Conservation (phyloP, 1,140 invertebrate species). For the Plectrocnemia conspersa region DNA sequence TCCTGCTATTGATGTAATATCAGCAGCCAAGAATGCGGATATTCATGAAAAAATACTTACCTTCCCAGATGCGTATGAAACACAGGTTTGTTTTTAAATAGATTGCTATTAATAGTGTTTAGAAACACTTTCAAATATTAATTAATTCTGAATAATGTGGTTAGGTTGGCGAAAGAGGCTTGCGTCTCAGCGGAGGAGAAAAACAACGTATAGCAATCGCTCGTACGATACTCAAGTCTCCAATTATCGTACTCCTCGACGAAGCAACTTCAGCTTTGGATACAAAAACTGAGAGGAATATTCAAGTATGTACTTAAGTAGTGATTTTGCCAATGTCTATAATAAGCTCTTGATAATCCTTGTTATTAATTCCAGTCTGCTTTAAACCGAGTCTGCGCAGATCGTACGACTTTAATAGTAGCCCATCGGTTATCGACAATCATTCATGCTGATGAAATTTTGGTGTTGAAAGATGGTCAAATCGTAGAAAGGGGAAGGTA, state of each 20-base stretch:
- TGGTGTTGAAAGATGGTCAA: constrained; percentile 83
- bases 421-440: constrained; percentile 91
- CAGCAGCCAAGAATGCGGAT: constrained; percentile 86
- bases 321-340: neutral
- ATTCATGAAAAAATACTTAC: constrained; percentile 88
- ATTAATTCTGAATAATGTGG: constrained; percentile 10
- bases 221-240: constrained; percentile 81
- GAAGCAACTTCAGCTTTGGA: constrained; percentile 86
- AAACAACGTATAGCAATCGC: constrained; percentile 93
- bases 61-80: constrained; percentile 86
- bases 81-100: constrained; percentile 55
- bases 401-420: constrained; percentile 87
- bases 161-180: constrained; percentile 73
- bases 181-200: constrained; percentile 81
- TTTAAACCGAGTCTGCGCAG: constrained; percentile 68
- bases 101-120: constrained; percentile 3
- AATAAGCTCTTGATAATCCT: neutral
- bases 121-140: neutral
- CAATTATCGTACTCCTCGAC: constrained; percentile 81
- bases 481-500: constrained; percentile 87
- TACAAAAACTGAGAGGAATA: constrained; percentile 79
- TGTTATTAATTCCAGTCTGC: constrained; percentile 53
- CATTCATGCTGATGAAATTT: constrained; percentile 88
- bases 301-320: constrained; percentile 53
- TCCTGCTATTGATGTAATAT: constrained; percentile 75